Conservation (phyloP, 2,113 vertebrate species). For the Columba livia region DNA sequence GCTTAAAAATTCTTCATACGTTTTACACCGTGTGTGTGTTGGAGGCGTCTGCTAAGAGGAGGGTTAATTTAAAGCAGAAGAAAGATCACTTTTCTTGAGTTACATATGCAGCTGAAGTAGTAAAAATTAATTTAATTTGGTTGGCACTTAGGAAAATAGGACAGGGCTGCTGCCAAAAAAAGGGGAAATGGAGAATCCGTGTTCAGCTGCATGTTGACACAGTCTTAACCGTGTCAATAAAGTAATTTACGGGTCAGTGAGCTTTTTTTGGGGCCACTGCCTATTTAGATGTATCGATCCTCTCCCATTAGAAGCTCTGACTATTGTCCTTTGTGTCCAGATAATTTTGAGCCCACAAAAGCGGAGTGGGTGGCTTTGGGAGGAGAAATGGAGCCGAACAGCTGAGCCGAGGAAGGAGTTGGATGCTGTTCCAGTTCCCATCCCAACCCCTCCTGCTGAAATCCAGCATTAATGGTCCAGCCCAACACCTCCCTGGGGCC, state of each 20-base stretch:
- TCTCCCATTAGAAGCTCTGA: background rate
- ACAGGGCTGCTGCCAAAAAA: background rate
- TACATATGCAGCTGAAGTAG: background rate
- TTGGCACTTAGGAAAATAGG: conserved; percentile 2
- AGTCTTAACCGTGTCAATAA: background rate
- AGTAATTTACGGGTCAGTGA: background rate
- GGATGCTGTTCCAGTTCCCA: background rate
- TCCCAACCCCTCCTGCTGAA: background rate
- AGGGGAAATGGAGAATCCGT: background rate
- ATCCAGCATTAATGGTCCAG: background rate
- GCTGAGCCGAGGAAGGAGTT: background rate
- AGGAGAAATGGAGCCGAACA: background rate
- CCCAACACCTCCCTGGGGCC: background rate
- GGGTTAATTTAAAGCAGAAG: conserved; percentile 3
- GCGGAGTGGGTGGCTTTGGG: background rate
- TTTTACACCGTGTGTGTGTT: background rate
- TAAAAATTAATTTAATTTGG: background rate
- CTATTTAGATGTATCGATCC: background rate
- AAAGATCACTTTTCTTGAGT: background rate
- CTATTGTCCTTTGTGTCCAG: background rate
- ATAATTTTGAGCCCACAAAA: background rate
- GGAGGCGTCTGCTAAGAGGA: conserved; percentile 36
- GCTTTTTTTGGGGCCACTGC: background rate
- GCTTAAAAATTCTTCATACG: rapidly evolving
- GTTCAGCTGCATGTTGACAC: background rate